These are phyloP conservation scores for Phyllostomus discolor DNA, from an alignment of 2,113 vertebrate species.

Conservation along the genomic window DNA sequence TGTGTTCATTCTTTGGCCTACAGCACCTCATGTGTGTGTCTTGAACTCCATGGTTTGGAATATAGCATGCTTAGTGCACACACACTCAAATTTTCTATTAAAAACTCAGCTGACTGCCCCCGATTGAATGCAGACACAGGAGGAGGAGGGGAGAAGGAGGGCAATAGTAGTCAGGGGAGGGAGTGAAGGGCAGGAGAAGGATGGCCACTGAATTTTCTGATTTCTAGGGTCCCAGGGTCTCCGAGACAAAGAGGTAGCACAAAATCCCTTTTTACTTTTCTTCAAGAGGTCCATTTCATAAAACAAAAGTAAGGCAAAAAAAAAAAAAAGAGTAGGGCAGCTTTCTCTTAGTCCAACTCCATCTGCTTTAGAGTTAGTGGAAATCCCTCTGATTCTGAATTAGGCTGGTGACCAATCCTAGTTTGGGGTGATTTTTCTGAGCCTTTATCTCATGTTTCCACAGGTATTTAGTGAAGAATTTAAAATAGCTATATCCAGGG, in stretches of 20 bases:
- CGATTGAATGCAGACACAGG: not conserved
- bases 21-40: not conserved
- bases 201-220: not conserved
- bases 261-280: not conserved
- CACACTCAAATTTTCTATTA: not conserved
- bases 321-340: not conserved
- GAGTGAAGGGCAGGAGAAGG: not conserved
- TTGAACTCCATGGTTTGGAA: not conserved
- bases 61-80: not conserved
- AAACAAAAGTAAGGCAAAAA: not conserved
- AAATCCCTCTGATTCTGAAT: not conserved
- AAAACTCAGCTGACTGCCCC: not conserved
- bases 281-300: not conserved
- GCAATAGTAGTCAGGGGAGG: not conserved
- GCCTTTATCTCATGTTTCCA: not conserved
- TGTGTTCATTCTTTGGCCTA: not conserved
- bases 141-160: not conserved
- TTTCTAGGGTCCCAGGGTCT: not conserved
- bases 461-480: not conserved
- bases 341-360: not conserved
- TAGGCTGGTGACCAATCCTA: not conserved
- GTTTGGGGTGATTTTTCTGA: not conserved
- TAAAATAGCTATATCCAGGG: not conserved
- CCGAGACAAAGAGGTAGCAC: not conserved
- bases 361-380: not conserved